phyloP scores from a whole-genome alignment of 2,113 vertebrate genomes.

The Zosterops borbonicus region DNA sequence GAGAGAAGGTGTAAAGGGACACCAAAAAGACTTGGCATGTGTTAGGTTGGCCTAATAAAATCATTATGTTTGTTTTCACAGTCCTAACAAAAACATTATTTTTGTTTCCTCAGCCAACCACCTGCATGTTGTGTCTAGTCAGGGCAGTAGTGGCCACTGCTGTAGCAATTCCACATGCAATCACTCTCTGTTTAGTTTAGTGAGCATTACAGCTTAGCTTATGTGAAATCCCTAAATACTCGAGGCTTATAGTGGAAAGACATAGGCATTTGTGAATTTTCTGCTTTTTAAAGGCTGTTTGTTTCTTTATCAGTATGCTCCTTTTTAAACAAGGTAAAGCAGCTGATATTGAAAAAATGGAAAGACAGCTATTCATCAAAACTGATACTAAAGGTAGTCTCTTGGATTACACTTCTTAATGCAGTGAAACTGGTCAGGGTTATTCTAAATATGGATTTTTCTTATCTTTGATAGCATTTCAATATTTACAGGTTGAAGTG shows the following conservation, averaged over 20 bases:
- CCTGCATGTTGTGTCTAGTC: background rate
- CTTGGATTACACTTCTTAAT: background rate
- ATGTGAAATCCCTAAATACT: background rate
- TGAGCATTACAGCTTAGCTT: background rate
- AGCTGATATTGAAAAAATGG: background rate
- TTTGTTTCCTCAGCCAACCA: background rate
- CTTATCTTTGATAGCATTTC: background rate
- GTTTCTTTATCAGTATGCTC: background rate
- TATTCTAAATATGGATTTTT: conserved; percentile 1
- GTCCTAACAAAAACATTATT: background rate
- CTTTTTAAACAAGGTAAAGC: background rate
- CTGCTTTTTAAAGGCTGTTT: background rate
- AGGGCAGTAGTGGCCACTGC: background rate
- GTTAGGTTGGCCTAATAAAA: background rate
- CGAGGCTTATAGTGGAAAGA: background rate
- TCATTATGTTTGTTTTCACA: background rate
- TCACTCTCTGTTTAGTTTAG: background rate
- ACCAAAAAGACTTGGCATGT: background rate
- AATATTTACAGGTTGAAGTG: background rate
- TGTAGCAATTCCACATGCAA: background rate
- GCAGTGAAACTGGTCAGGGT: background rate
- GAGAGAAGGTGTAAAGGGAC: background rate
- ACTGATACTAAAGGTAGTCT: background rate
- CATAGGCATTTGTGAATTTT: background rate
- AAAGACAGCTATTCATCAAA: background rate